These are phyloP conservation scores for Oncorhynchus masou DNA, from an alignment of 2,113 vertebrate species.

Conservation along the genomic window DNA sequence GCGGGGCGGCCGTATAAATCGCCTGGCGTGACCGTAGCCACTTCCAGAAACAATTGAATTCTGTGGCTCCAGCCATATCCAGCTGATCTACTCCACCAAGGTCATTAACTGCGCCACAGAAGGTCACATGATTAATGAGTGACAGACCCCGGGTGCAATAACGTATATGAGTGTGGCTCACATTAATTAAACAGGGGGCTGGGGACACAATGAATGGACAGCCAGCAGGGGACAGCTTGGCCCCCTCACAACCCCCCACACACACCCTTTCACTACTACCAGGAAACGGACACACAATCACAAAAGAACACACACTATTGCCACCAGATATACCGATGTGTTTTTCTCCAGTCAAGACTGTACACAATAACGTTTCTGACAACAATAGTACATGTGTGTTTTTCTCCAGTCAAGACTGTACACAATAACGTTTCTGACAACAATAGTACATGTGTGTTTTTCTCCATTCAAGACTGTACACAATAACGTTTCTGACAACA, in stretches of 20 bases:
- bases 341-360: background rate
- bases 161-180: slow-evolving; percentile 86
- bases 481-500: background rate
- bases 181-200: slow-evolving; percentile 94
- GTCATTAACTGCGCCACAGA: slow-evolving; percentile 99
- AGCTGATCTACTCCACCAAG: slow-evolving; percentile 99
- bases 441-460: background rate
- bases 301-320: slow-evolving; percentile 15
- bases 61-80: slow-evolving; percentile 94
- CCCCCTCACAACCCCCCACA: slow-evolving; percentile 67
- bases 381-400: background rate
- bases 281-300: slow-evolving; percentile 56
- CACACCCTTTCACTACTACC: slow-evolving; percentile 63
- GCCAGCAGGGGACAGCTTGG: slow-evolving; percentile 72
- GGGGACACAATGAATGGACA: slow-evolving; percentile 83
- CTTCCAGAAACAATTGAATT: slow-evolving; percentile 99
- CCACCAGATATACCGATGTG: background rate
- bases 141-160: slow-evolving; percentile 92
- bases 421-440: background rate
- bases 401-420: background rate
- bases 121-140: slow-evolving; percentile 99
- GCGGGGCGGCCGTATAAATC: slow-evolving; percentile 87
- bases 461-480: background rate
- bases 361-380: background rate
- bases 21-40: slow-evolving; percentile 97